Evolutionary conservation across 2,888 invertebrate genomes (phyloP).

Genomic region (Pammene aurita): DNA sequence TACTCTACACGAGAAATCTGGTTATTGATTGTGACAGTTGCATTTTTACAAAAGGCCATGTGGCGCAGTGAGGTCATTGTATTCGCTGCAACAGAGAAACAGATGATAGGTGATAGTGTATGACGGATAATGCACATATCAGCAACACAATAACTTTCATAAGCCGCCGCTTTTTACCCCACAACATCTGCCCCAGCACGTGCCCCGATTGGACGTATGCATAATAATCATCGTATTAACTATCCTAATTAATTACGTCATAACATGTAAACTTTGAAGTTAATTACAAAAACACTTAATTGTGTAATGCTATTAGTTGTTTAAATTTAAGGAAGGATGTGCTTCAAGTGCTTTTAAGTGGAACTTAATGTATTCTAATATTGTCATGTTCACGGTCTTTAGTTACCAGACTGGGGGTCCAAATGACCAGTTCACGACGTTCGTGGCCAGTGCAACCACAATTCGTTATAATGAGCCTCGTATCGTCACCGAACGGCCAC

Average conservation of each 20-base stretch:
- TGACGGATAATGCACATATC: constrained; percentile 58
- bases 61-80: constrained; percentile 50
- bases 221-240: constrained; percentile 39
- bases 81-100: constrained; percentile 52
- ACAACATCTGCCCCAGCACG: constrained; percentile 65
- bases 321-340: constrained; percentile 56
- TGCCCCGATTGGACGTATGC: constrained; percentile 42
- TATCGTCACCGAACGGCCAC: constrained; percentile 53
- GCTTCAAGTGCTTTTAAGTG: constrained; percentile 56
- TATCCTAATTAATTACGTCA: constrained; percentile 59
- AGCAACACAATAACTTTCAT: constrained; percentile 58
- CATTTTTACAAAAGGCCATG: constrained; percentile 46
- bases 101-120: constrained; percentile 66
- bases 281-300: constrained; percentile 68
- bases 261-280: constrained; percentile 62
- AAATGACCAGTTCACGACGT: constrained; percentile 51
- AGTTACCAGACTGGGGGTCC: constrained; percentile 52
- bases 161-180: constrained; percentile 61
- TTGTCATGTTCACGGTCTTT: constrained; percentile 58
- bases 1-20: constrained; percentile 21
- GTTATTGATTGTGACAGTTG: constrained; percentile 42
- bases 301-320: constrained; percentile 60
- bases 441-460: constrained; percentile 52
- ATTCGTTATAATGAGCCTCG: constrained; percentile 53
- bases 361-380: constrained; percentile 61